These are phyloP conservation scores for Rutilus rutilus DNA, from an alignment of 2,113 vertebrate species.

Conservation along the genomic window DNA sequence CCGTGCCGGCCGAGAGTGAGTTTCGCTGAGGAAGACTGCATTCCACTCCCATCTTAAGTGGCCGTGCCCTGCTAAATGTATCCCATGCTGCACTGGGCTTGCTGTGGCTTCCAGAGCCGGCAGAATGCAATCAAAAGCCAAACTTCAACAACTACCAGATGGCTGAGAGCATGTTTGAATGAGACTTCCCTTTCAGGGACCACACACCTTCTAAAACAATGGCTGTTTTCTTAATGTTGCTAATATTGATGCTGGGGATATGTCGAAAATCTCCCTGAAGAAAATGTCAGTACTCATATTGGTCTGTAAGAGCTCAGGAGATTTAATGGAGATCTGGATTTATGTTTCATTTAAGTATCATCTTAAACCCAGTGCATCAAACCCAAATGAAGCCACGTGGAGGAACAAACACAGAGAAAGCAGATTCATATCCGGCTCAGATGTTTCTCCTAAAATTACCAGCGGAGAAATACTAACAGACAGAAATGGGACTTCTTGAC, in stretches of 20 bases:
- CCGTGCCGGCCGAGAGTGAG: conserved; percentile 8
- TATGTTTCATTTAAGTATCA: background rate
- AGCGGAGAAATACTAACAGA: too few species aligned
- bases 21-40: conserved; percentile 22
- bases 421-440: background rate
- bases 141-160: conserved; percentile 68
- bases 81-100: conserved; percentile 49
- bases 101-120: conserved; percentile 50
- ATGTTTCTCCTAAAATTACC: background rate
- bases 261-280: background rate
- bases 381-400: background rate
- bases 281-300: background rate
- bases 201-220: conserved; percentile 61
- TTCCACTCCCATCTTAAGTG: conserved; percentile 47
- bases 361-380: background rate
- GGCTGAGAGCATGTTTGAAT: conserved; percentile 54
- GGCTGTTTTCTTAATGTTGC: conserved; percentile 30
- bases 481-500: background rate
- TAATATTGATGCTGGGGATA: conserved; percentile 6
- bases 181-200: conserved; percentile 59
- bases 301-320: background rate
- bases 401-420: background rate
- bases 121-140: conserved; percentile 60
- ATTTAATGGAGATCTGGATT: background rate
- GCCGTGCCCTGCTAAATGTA: conserved; percentile 55